Evolutionary conservation across 2,888 invertebrate species (phyloP), one percentile per base, ranked within the genome.

Genomic region (Carpatolechia fugitivella): DNA sequence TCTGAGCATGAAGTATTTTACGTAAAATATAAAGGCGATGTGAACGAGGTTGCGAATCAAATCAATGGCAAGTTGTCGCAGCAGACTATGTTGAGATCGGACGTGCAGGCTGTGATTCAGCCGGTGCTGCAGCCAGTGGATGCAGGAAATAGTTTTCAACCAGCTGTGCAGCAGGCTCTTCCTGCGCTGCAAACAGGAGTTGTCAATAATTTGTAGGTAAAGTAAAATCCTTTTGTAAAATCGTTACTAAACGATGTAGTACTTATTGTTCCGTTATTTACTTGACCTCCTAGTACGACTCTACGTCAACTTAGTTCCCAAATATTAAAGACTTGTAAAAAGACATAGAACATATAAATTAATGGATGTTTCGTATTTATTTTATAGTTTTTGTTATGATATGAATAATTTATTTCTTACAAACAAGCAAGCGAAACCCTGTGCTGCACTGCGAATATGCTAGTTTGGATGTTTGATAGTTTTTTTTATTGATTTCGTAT

Each of bases 1-100:
- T 77, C 80, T 0, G 93, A 94, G 75, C 94, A 94, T 35, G 94
- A 95, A 83, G 94, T 94, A 40, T 94, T 94, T 85, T 95, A 94
- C 87, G 94, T 95, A 79, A 92, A 93, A 63, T 94, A 83, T 56
- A 77, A 66, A 55, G 75, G 52, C 5, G 41, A 54, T 57, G 18
- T 50, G 60, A 60, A 54, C 59, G 29, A 50, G 18, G 38, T 36
- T 20, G 50, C 36, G 1, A 36, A 29, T 13, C 44, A 8, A 18
- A 49, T 52, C 16, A 44, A 47, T 1, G 52, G 24, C 8, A 24
- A 38, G 13, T 38, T 50, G 29, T 24, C 36, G 13, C 50, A 50
- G 8, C 36, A 36, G 18, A 18, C 11, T 36, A 41, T 54, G 13
- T 20, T 50, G 7, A 35, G 36, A 3, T 36, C 38, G 20, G 36